These are phyloP conservation scores for Petaurus breviceps DNA, from an alignment of 2,113 vertebrate species.

Conservation along the genomic window DNA sequence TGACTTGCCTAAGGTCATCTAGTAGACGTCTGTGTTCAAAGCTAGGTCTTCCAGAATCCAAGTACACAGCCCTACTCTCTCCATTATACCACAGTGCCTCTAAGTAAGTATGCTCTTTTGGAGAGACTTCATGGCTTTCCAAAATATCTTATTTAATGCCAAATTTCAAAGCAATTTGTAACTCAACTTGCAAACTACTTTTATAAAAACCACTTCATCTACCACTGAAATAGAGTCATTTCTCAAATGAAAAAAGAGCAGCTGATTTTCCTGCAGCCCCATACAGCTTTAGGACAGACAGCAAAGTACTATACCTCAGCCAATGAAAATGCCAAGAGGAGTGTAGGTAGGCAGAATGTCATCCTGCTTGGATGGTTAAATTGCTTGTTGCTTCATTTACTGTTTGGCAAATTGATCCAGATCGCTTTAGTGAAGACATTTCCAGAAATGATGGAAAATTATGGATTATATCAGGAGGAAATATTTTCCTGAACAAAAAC, in stretches of 20 bases:
- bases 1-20: background rate
- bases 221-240: constrained; percentile 18
- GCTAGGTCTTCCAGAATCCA: background rate
- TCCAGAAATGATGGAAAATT: constrained; percentile 60
- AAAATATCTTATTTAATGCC: background rate
- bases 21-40: background rate
- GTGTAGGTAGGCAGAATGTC: constrained; percentile 58
- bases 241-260: constrained; percentile 11
- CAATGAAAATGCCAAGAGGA: constrained; percentile 64
- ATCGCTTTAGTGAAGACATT: constrained; percentile 69
- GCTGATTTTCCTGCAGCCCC: constrained; percentile 42
- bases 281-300: constrained; percentile 32
- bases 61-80: background rate
- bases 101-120: background rate
- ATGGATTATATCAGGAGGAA: constrained; percentile 54
- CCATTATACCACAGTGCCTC: background rate
- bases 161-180: constrained; percentile 34
- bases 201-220: constrained; percentile 26
- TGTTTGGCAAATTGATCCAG: constrained; percentile 71
- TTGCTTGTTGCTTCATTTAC: constrained; percentile 70
- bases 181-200: constrained; percentile 13
- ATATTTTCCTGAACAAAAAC: constrained; percentile 68
- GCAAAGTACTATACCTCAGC: constrained; percentile 40
- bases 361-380: constrained; percentile 51
- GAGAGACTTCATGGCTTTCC: background rate